Percentiles rank a stretch among this genome's conserved stretches.
Evolutionary conservation across 2,888 invertebrate genomes (phyloP).

Genomic region (Phyto melanocephala): DNA sequence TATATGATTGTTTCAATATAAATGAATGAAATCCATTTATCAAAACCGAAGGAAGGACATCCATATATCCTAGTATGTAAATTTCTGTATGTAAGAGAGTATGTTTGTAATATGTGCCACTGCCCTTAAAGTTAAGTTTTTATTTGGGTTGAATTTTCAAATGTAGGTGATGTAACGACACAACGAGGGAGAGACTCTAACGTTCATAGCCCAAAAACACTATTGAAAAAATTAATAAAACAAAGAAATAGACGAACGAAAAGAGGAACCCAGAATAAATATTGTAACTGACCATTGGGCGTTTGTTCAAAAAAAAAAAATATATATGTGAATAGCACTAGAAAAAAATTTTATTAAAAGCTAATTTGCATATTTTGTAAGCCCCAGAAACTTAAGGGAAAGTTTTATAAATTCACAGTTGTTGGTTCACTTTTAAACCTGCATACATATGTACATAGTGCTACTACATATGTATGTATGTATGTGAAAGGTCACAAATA

Average conservation of each 20-base stretch:
- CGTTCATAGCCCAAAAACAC: background rate
- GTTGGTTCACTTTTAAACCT: slow-evolving; percentile 41
- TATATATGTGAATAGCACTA: background rate
- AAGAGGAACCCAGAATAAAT: slow-evolving; percentile 16
- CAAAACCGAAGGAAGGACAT: slow-evolving; percentile 28
- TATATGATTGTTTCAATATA: background rate
- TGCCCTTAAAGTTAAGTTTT: slow-evolving; percentile 49
- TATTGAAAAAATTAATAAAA: background rate
- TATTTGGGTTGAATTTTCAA: slow-evolving; percentile 43
- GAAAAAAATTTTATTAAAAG: slow-evolving; percentile 57
- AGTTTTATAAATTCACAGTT: slow-evolving; percentile 66
- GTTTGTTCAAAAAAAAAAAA: slow-evolving; percentile 28
- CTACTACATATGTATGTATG: background rate
- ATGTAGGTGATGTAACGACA: slow-evolving; percentile 49
- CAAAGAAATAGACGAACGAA: background rate
- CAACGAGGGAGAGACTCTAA: background rate
- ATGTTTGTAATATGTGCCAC: slow-evolving; percentile 31
- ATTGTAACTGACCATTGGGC: slow-evolving; percentile 57
- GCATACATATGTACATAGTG: background rate
- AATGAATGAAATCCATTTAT: slow-evolving; percentile 27
- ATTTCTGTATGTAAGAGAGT: background rate
- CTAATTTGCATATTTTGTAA: slow-evolving; percentile 74
- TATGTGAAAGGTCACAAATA: slow-evolving; percentile 11
- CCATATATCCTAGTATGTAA: slow-evolving; percentile 6
- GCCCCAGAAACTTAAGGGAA: slow-evolving; percentile 70